A percentile compares a stretch with the other conserved stretches of the same genome.
These are phyloP conservation scores for Empidonax alnorum DNA, from an alignment of 2,113 vertebrate species.

Conservation along the genomic window DNA sequence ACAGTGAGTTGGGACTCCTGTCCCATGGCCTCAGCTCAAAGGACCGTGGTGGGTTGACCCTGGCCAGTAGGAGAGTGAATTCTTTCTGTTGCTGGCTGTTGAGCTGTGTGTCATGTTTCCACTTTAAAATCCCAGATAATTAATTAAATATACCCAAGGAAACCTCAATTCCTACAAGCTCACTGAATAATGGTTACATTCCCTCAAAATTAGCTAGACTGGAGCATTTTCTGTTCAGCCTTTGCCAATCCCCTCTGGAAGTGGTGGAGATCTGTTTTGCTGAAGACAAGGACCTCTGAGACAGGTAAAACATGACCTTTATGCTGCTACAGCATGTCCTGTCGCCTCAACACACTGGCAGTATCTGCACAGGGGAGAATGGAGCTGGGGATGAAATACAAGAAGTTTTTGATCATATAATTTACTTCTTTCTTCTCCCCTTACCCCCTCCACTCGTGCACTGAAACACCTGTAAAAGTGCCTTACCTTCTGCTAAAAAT, in stretches of 20 bases:
- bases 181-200: neutral
- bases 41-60: neutral
- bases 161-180: neutral
- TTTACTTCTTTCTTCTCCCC: neutral
- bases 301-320: neutral
- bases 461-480: neutral
- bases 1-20: neutral
- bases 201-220: neutral
- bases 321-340: neutral
- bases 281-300: neutral
- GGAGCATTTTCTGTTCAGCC: neutral
- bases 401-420: neutral
- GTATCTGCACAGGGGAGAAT: neutral
- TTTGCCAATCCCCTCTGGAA: neutral
- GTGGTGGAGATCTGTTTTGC: neutral
- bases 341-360: neutral
- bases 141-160: neutral
- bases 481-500: constrained; percentile 32
- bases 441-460: neutral
- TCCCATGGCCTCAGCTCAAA: neutral
- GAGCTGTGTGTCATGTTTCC: neutral
- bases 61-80: neutral
- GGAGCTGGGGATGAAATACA: neutral
- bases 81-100: neutral
- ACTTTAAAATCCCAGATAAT: neutral